Conservation (phyloP, 2,888 invertebrate genomes). For the Gastracanthus pulcherrimus region DNA sequence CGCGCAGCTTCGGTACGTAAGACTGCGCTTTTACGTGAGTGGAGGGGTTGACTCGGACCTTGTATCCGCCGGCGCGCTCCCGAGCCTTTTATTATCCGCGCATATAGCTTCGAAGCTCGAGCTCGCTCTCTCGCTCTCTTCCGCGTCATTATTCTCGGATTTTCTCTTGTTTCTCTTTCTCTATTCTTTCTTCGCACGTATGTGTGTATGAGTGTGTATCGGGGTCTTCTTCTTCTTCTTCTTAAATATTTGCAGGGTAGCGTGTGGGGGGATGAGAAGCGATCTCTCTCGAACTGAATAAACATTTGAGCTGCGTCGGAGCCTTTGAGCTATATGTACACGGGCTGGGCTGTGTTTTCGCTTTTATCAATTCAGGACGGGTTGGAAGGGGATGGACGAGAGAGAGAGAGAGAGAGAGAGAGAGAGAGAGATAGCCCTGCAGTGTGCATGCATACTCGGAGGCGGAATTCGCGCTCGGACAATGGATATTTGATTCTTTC, state of each 20-base stretch:
- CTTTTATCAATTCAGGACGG: not conserved
- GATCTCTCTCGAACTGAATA: not conserved
- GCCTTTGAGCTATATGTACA: not conserved
- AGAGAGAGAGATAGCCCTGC: too few species aligned
- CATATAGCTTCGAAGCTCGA: constrained; percentile 4
- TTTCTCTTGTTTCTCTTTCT: not conserved
- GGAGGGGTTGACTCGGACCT: too few species aligned
- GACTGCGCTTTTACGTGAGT: constrained; percentile 32
- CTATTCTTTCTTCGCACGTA: not conserved
- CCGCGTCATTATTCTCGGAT: not conserved
- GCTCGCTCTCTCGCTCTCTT: not conserved
- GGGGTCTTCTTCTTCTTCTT: not conserved
- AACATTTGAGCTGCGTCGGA: not conserved
- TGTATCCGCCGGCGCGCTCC: not conserved
- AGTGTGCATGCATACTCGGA: too few species aligned
- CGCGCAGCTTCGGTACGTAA: constrained; percentile 10
- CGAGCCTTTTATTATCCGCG: constrained; percentile 5
- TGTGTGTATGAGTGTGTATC: not conserved
- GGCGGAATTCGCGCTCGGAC: too few species aligned
- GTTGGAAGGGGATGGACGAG: too few species aligned
- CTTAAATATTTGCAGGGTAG: constrained; percentile 4
- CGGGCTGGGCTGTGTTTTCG: not conserved
- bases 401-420: not conserved
- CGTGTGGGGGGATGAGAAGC: not conserved
- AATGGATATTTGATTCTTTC: constrained; percentile 18